A percentile compares a stretch with the other conserved stretches of the same genome.
phyloP scores from a whole-genome alignment of 2,888 invertebrate genomes.

The Netelia melanura region DNA sequence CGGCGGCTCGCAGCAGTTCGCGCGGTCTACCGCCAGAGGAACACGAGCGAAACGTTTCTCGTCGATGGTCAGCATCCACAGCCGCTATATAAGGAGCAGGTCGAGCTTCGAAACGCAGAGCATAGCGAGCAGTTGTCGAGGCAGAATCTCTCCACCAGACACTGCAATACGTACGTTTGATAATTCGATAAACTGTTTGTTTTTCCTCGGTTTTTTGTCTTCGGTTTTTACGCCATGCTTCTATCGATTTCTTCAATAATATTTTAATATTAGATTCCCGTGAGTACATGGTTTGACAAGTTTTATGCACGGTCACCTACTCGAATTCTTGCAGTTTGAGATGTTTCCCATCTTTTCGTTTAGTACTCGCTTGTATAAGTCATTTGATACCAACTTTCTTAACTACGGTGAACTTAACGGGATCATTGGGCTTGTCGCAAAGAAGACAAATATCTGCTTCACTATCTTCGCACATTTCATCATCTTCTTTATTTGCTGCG shows the following conservation, averaged over 20 bases:
- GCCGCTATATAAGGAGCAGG: too few relatives aligned
- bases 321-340: neutral
- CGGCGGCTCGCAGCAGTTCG: too few relatives aligned
- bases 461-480: neutral
- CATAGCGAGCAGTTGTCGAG: too few relatives aligned
- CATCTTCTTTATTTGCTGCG: too few relatives aligned
- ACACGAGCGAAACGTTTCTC: too few relatives aligned
- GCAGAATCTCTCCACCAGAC: too few relatives aligned
- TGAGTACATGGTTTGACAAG: neutral
- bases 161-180: too few relatives aligned
- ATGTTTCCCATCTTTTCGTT: neutral
- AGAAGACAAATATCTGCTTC: neutral
- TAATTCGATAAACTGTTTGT: too few relatives aligned
- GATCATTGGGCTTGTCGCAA: neutral
- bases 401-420: neutral
- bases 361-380: neutral
- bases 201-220: neutral
- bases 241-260: neutral
- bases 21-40: too few relatives aligned
- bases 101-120: too few relatives aligned
- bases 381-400: neutral
- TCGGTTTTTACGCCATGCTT: neutral
- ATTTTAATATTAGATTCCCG: neutral
- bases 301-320: neutral
- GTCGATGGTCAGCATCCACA: too few relatives aligned